Percentiles rank a stretch among this genome's conserved stretches.
phyloP scores from a whole-genome alignment of 2,113 vertebrate species.

The Eupsittula cactorum region DNA sequence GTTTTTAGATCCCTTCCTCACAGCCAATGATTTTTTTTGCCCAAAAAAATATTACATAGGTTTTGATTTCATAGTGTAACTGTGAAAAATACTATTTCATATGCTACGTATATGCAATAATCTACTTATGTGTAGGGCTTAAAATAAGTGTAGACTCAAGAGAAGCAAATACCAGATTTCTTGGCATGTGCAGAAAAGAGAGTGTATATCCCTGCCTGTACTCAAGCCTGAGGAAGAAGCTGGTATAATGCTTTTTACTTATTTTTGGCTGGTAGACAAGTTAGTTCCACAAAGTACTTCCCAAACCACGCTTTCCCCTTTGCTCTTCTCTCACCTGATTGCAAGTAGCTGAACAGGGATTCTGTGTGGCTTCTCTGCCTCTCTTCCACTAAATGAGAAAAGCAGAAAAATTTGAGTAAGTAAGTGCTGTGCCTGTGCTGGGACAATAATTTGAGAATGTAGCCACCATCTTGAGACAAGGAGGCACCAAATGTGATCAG shows the following conservation, averaged over 20 bases:
- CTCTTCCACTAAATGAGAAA: background rate
- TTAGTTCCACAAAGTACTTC: background rate
- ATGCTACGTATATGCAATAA: background rate
- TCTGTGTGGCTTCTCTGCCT: background rate
- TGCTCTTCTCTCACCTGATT: conserved; percentile 49
- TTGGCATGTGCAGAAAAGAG: background rate
- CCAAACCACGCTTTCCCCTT: background rate
- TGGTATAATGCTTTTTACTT: background rate
- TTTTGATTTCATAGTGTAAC: background rate
- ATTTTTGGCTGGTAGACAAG: background rate
- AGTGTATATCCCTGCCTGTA: background rate
- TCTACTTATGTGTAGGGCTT: background rate
- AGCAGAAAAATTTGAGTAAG: background rate
- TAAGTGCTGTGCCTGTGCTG: background rate
- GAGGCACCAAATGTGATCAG: too few relatives aligned
- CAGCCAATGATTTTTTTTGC: background rate
- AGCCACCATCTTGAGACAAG: background rate
- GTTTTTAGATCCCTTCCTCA: background rate
- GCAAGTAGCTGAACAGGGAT: conserved; percentile 67
- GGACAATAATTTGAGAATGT: background rate
- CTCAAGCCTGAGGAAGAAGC: background rate
- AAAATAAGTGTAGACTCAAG: background rate
- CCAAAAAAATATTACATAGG: background rate
- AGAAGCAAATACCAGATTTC: background rate
- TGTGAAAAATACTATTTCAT: background rate